These are phyloP conservation scores for Agrenia bidenticulata DNA, from an alignment of 2,888 invertebrate genomes.

Conservation along the genomic window DNA sequence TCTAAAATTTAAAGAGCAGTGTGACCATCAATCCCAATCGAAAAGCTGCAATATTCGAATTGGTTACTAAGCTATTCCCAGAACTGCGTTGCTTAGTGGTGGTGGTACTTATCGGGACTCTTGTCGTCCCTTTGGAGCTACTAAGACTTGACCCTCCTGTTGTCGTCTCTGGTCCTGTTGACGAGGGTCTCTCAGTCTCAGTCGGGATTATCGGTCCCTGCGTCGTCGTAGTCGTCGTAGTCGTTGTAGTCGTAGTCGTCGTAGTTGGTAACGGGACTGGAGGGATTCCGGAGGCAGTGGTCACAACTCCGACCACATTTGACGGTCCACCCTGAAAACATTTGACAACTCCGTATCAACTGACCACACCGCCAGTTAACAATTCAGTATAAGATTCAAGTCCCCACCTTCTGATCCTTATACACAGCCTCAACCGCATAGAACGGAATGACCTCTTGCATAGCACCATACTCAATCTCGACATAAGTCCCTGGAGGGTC, in stretches of 20 bases:
- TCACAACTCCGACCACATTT: slow-evolving; percentile 36
- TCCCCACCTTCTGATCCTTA: slow-evolving; percentile 25
- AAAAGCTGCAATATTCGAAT: no score
- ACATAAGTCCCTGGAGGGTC: slow-evolving; percentile 27
- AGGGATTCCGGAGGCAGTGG: background rate
- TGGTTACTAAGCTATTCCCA: no score
- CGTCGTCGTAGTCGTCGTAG: background rate
- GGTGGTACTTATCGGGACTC: background rate
- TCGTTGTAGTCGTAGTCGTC: background rate
- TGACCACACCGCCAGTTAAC: background rate
- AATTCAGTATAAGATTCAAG: background rate
- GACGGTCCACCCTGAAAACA: slow-evolving; percentile 42
- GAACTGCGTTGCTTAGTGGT: no score
- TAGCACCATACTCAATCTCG: slow-evolving; percentile 3
- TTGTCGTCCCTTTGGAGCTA: background rate
- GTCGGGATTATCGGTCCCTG: background rate
- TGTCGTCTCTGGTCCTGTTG: slow-evolving; percentile 3
- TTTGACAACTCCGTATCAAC: background rate
- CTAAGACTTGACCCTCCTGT: slow-evolving; percentile 3
- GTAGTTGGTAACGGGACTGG: background rate
- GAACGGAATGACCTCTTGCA: slow-evolving; percentile 24
- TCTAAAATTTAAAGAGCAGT: no score
- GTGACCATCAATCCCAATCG: no score
- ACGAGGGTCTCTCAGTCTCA: background rate
- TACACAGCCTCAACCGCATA: slow-evolving; percentile 44